Evolutionary conservation across 1,140 invertebrate genomes (phyloP), one percentile per base, ranked within the genome.

Genomic region (Scaptodrosophila lebanonensis): DNA sequence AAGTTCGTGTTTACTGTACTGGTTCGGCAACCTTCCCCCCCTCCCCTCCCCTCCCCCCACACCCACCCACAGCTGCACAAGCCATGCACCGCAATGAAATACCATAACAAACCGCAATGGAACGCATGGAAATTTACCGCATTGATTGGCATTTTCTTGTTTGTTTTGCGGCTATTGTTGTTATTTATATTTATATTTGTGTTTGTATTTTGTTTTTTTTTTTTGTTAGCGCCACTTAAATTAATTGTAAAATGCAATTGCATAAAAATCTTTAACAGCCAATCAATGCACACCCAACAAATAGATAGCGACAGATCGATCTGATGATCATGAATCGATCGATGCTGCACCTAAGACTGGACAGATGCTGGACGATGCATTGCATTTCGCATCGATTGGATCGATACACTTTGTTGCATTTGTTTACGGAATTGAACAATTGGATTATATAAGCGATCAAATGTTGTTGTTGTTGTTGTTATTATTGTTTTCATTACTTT

Each of bases 361-460:
- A n/a, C n/a, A n/a, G n/a, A n/a, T n/a, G n/a, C n/a, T n/a, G n/a
- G n/a, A n/a, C 22, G 22, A 25, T 25, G 3, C 8, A 8, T 25
- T 3, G 8, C 22, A 4, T 25, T 25, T 25, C 22, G 22, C 17
- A 43, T 60, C 45, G 45, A 62, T 62, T 17, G 39, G 64, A 58
- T 63, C 49, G 49, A 52, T 29, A 20, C 48, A 59, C 54, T 44
- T 17, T 25, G 22, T 25, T 25, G 22, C 8, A 4, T 25, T 66
- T 77, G 72, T 77, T 79, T 64, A 79, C 67, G 73, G 72, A 77
- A 76, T 79, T 60, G 57, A 57, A 38, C 67, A 68, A 77, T 77
- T 77, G 73, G 73, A 77, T 77, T 77, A 77, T 72, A 42, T 67
- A 77, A 77, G 73, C 17, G 29, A 35, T 35, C 45, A 29, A 49